A percentile compares a stretch with the other conserved stretches of the same genome.
These are phyloP conservation scores for Entomobrya multifasciata DNA, from an alignment of 2,888 invertebrate species.

Conservation along the genomic window DNA sequence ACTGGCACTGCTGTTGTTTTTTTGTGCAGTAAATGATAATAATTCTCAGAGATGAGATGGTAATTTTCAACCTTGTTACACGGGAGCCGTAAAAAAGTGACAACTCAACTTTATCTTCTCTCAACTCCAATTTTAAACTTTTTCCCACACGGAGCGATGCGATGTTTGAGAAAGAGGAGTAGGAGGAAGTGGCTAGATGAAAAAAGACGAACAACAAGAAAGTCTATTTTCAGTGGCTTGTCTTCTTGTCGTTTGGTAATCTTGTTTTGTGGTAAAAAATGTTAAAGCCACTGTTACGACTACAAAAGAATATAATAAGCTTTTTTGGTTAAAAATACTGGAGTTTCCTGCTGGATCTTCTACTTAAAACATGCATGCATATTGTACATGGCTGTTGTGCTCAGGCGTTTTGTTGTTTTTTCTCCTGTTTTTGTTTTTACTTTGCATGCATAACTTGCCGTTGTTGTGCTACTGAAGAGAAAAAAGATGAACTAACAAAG, in stretches of 20 bases:
- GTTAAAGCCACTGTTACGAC: neutral
- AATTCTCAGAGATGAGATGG: constrained; percentile 42
- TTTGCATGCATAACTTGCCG: constrained; percentile 24
- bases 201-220: neutral
- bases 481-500: constrained; percentile 2
- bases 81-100: constrained; percentile 51
- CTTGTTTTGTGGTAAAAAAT: constrained; percentile 17
- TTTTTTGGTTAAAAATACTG: neutral
- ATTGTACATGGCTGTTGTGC: neutral
- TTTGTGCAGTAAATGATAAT: constrained; percentile 14
- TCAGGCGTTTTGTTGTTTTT: constrained; percentile 4
- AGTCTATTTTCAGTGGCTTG: neutral
- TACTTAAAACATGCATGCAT: neutral
- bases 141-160: neutral
- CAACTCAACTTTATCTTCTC: constrained; percentile 32
- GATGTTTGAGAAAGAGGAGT: neutral
- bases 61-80: constrained; percentile 62
- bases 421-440: constrained; percentile 27
- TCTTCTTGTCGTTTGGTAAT: constrained; percentile 4
- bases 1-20: neutral
- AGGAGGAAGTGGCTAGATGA: neutral
- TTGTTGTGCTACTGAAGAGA: neutral
- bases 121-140: constrained; percentile 54
- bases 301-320: constrained; percentile 31
- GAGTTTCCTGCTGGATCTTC: constrained; percentile 8